Percentiles rank a stretch among this genome's conserved stretches.
phyloP scores from a whole-genome alignment of 2,797 vertebrate genomes.

The Tokudaia muenninki region DNA sequence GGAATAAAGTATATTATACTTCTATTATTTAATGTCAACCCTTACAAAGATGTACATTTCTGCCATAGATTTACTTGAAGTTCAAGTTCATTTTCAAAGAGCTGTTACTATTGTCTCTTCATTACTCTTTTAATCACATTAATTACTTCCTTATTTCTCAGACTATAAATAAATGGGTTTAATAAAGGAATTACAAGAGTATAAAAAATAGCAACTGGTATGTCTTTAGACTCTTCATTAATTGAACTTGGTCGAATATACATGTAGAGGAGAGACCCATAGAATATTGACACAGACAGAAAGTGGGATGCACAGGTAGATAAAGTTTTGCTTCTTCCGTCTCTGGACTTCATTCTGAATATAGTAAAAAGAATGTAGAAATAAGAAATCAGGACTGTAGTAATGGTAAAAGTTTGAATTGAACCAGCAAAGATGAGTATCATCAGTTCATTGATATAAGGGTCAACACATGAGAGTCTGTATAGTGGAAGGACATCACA shows the following conservation, averaged over 20 bases:
- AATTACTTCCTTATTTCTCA: constrained; percentile 74
- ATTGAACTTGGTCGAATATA: too few species aligned
- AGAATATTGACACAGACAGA: not conserved
- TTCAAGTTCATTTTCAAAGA: not conserved
- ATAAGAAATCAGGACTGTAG: constrained; percentile 41
- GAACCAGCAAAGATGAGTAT: not conserved
- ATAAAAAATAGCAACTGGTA: constrained; percentile 71
- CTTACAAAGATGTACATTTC: not conserved
- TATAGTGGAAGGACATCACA: constrained; percentile 79
- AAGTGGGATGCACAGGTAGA: too few species aligned
- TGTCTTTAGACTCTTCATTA: constrained; percentile 59
- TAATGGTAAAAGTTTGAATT: constrained; percentile 17
- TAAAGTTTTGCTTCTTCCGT: too few species aligned
- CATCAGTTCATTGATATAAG: constrained; percentile 71
- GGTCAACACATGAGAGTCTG: constrained; percentile 71
- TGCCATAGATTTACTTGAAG: not conserved
- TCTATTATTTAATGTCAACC: not conserved
- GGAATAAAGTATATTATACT: not conserved
- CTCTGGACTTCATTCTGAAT: too few species aligned
- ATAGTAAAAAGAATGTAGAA: constrained; percentile 28
- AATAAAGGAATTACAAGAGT: constrained; percentile 72
- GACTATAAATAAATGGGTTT: constrained; percentile 78
- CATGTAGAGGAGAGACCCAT: constrained; percentile 56
- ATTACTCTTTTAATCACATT: not conserved
- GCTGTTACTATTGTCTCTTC: not conserved